Evolutionary conservation across 2,113 vertebrate species (phyloP).

Genomic region (Thamnaconus septentrionalis): DNA sequence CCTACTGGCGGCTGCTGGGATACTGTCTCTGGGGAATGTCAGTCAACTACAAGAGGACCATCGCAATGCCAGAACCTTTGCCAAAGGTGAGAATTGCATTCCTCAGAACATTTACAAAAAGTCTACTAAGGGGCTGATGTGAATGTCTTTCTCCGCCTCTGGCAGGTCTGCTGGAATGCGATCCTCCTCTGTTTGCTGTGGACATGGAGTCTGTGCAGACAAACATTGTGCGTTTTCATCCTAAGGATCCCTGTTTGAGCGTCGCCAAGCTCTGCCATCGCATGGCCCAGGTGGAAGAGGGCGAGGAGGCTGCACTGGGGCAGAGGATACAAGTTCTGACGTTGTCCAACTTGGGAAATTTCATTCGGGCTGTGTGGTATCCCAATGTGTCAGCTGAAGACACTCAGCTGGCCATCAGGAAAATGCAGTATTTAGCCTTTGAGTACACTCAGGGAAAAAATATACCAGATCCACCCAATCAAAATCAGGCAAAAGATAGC

Average conservation of each 20-base stretch:
- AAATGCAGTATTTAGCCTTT: slow-evolving; percentile 77
- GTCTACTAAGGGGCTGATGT: not conserved
- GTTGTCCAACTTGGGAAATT: slow-evolving; percentile 66
- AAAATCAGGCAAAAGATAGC: no score
- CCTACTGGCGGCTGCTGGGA: slow-evolving; percentile 81
- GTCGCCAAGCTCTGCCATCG: slow-evolving; percentile 72
- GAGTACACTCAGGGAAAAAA: slow-evolving; percentile 2
- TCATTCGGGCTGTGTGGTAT: slow-evolving; percentile 81
- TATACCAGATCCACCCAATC: no score
- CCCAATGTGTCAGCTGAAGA: slow-evolving; percentile 68
- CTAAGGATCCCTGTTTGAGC: slow-evolving; percentile 35
- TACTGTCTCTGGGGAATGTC: slow-evolving; percentile 70
- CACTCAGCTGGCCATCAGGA: slow-evolving; percentile 75
- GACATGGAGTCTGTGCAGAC: slow-evolving; percentile 76
- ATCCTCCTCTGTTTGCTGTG: slow-evolving; percentile 70
- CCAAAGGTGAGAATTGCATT: slow-evolving; percentile 70
- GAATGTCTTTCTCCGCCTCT: not conserved
- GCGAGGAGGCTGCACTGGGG: slow-evolving; percentile 66
- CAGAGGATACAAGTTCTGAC: slow-evolving; percentile 72
- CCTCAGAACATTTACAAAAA: not conserved
- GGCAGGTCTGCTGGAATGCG: slow-evolving; percentile 62
- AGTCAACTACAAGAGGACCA: slow-evolving; percentile 78
- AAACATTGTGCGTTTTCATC: slow-evolving; percentile 77
- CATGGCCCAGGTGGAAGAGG: slow-evolving; percentile 66
- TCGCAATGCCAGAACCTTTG: slow-evolving; percentile 74